Percentiles rank a stretch among this genome's conserved stretches.
Evolutionary conservation across 2,888 invertebrate species (phyloP).

Genomic region (Chrysolina oricalcia): DNA sequence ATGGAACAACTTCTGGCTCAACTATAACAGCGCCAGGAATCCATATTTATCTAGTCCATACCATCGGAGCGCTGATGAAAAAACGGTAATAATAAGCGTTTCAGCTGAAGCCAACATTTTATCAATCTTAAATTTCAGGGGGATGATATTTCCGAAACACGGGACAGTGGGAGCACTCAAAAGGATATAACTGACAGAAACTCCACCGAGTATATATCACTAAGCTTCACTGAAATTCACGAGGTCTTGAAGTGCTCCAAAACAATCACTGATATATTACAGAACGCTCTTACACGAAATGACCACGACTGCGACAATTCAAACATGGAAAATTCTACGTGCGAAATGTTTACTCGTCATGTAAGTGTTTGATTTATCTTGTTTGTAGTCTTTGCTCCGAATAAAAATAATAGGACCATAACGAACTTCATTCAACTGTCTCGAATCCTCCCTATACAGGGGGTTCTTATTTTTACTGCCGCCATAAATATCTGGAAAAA

Average conservation of each 20-base stretch:
- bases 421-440: too few relatives aligned
- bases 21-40: constrained; percentile 69
- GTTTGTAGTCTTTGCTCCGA: too few relatives aligned
- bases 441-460: too few relatives aligned
- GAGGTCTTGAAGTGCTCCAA: constrained; percentile 69
- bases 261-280: constrained; percentile 68
- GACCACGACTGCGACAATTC: constrained; percentile 64
- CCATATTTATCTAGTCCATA: constrained; percentile 66
- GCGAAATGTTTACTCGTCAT: constrained; percentile 61
- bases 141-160: constrained; percentile 67
- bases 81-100: constrained; percentile 30
- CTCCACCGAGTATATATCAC: constrained; percentile 59
- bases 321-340: constrained; percentile 64
- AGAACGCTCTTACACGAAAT: constrained; percentile 67
- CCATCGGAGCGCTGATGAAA: constrained; percentile 57
- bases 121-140: constrained; percentile 45
- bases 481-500: too few relatives aligned
- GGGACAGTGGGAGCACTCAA: constrained; percentile 69
- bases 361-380: constrained; percentile 47
- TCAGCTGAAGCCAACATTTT: not conserved
- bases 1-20: constrained; percentile 72
- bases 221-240: constrained; percentile 67
- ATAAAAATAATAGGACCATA: too few relatives aligned
- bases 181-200: constrained; percentile 66
- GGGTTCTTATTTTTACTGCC: too few relatives aligned